Percentiles rank a stretch among this genome's conserved stretches.
Evolutionary conservation across 2,113 vertebrate species (phyloP).

Genomic region (Austrofundulus limnaeus): DNA sequence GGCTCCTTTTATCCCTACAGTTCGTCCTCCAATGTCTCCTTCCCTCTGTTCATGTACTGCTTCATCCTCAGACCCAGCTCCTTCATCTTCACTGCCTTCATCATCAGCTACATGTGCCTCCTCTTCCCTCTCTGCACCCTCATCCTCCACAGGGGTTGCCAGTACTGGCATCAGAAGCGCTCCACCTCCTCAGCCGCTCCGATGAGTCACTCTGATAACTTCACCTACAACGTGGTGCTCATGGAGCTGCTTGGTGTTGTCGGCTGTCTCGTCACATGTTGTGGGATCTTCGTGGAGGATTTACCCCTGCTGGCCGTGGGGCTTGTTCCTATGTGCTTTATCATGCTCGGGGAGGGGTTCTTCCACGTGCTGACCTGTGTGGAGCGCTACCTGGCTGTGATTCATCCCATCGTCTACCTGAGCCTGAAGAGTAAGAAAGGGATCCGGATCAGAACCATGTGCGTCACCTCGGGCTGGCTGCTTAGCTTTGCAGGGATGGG

Average conservation of each 20-base stretch:
- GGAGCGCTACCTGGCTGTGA: conserved; percentile 20
- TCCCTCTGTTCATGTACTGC: not conserved
- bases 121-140: conserved; percentile 4
- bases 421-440: conserved; percentile 2
- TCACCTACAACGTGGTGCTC: conserved; percentile 4
- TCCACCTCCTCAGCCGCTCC: not conserved
- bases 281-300: not conserved
- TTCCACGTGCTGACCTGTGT: conserved; percentile 15
- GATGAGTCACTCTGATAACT: conserved; percentile 6
- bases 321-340: not conserved
- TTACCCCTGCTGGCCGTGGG: accelerated
- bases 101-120: not conserved
- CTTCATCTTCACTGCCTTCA: not conserved
- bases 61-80: not conserved
- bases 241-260: conserved; percentile 4
- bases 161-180: not conserved
- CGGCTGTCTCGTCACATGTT: not conserved
- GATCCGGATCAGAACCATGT: conserved; percentile 5
- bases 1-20: not conserved
- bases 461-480: not conserved
- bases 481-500: not conserved
- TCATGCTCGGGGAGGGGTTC: not conserved
- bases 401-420: conserved; percentile 1
- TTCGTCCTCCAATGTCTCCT: not conserved
- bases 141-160: not conserved